Base-by-base conservation (phyloP, 1,140 invertebrate genomes). In the Radopholus similis region DNA sequence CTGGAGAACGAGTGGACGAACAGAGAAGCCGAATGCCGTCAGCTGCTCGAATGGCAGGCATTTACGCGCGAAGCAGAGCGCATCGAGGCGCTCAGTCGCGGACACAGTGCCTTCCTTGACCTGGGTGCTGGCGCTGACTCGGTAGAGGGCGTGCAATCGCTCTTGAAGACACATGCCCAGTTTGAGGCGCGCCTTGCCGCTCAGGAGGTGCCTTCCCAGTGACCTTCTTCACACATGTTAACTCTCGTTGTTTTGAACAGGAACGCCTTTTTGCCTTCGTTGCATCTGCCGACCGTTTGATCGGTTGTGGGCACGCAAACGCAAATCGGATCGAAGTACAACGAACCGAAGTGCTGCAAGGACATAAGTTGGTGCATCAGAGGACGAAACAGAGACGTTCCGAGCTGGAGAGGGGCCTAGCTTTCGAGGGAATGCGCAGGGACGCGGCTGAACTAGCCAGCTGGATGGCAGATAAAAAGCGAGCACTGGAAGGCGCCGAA, bases 1-100 rank as follows among this genome's bases (percentile, higher is more conserved):
- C 23, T 75, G n/a, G 67, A 69, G 40, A 44, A 88, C 66, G 89
- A 88, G 34, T 94, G 91, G 90, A 84, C 87, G 42, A 87, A 90
- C 37, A 93, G 93, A 80, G 88, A 91, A 28, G 87, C 88, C 55
- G 90, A 90, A 87, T 84, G 94, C 34, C 86, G 89, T 68, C 91
- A 95, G 80, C 90, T 90, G 70, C 85, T 92, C 18, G 90, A 94
- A 75, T 84, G 95, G 55, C 83, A 85, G 84, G 67, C 90, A 66
- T 95, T 97, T 84, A 95, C 94, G 83, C 88, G 91, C 58, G 95
- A 98, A 84, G 94, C 93, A 0, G 93, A 97, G 83, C 91, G 95
- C 81, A 93, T 97, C 67, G 94, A 97, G 84, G 92, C 93, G 0
- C 90, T 91, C 4, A 94, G 91, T 38, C 91, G 91, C 57, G 90